Base-by-base conservation (phyloP, 2,888 invertebrate species). In the Cerceris ruficornis region DNA sequence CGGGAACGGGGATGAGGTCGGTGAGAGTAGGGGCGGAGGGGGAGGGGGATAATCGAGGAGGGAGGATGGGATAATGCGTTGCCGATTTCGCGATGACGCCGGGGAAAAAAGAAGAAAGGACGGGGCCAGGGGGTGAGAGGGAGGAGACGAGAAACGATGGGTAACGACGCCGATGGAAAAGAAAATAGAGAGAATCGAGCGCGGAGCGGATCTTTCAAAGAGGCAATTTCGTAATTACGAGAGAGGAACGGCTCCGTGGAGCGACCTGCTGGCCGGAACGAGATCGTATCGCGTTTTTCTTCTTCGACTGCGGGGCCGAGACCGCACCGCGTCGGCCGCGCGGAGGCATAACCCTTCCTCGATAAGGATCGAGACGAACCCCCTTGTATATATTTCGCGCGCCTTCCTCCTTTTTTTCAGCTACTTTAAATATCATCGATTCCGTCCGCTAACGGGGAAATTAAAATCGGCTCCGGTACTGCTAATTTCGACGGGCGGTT, bases 171-270 rank as follows among this genome's bases (percentile, higher is more conserved):
- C 80, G 84, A 77, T 82, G 80, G 82, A 83, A 82, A 82, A 78
- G 77, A 82, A 84, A 84, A 75, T 75, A 84, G 85, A 81, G 81
- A 81, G 84, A 87, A 85, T 81, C 85, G 86, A 87, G 81, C 82
- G 86, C 85, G 85, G 89, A 87, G 87, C 88, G 89, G 88, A 87
- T 90, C 88, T 88, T 87, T 90, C 89, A 90, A 90, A 91, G 89
- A 91, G 90, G 90, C 88, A 91, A 91, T 91, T 91, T 91, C 88
- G 91, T 91, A 91, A 91, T 91, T 91, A 91, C 88, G 90, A 89
- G 86, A 88, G 88, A 80, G 83, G 72, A 80, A 84, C 74, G 82
- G 77, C 85, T 83, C 83, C 84, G 86, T 82, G 87, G 80, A 65
- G 81, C 81, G 86, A 87, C 82, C 87, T 86, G 85, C 88, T 83